A percentile compares a stretch with the other conserved stretches of the same genome.
phyloP scores from a whole-genome alignment of 2,888 invertebrate genomes.

The Apotomis turbidana region DNA sequence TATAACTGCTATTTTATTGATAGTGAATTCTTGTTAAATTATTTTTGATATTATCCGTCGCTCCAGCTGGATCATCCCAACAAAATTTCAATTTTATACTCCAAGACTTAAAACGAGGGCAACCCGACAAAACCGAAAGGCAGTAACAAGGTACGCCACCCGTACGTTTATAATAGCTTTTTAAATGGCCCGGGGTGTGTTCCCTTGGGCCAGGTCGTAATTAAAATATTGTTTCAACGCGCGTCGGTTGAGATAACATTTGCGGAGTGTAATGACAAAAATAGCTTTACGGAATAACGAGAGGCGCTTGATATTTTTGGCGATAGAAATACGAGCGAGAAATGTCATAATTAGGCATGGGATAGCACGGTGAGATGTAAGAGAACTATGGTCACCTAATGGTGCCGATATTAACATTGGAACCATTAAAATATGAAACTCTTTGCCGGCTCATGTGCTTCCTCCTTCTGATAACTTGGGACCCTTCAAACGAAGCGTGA shows the following conservation, averaged over 20 bases:
- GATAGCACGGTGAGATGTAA: too few relatives aligned
- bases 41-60: too few relatives aligned
- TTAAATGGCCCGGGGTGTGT: not conserved
- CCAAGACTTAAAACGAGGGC: constrained; percentile 10
- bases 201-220: constrained; percentile 27
- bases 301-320: not conserved
- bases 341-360: too few relatives aligned
- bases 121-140: not conserved
- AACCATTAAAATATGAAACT: too few relatives aligned
- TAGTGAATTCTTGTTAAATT: too few relatives aligned
- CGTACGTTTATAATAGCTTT: not conserved
- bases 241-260: constrained; percentile 23
- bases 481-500: too few relatives aligned
- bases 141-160: not conserved
- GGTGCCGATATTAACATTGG: too few relatives aligned
- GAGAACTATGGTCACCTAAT: too few relatives aligned
- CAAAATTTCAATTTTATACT: constrained; percentile 1
- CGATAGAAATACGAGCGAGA: not conserved
- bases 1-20: too few relatives aligned
- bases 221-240: constrained; percentile 35
- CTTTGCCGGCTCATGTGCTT: too few relatives aligned
- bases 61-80: not conserved
- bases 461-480: too few relatives aligned
- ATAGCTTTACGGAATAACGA: constrained; percentile 23
- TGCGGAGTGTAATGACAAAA: constrained; percentile 31